Base-by-base conservation (phyloP, 2,113 vertebrate species). In the Mustelus asterias region DNA sequence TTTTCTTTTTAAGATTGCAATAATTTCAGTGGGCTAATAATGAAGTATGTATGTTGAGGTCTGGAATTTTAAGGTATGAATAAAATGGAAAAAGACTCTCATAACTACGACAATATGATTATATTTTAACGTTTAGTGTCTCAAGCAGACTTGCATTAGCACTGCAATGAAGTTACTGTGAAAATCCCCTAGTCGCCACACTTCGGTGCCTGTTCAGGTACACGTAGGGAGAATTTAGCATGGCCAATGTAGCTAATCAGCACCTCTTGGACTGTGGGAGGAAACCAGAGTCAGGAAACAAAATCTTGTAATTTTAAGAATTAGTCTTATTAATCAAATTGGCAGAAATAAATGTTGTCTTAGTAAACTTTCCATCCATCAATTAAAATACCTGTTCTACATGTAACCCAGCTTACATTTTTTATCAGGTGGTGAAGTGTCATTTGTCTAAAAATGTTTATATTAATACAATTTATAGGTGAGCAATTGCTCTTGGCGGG, bases 401-500 rank as follows among this genome's bases (percentile, higher is more conserved):
- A 58, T 89, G 29, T 92, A 37, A 20, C n/a, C 58, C 1, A 65
- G 60, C 33, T 37, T 65, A 4, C 33, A 65, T 37, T 65, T 67
- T 65, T 41, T 8, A 63, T 18, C 80, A 76, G 33, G 26, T 76
- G 33, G 26, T 76, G 26, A 88, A 88, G 86, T 89, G 48, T 48
- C 13, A 89, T 29, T 89, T 89, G 54, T 60, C 86, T 89, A 60
- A 16, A 65, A 37, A 67, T 93, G 5, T 37, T 60, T 37, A 65
- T 9, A 92, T 65, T 80, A 96, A 37, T 96, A 97, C 22, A 97
- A 97, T 96, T 48, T 97, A n/a, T 96, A 99, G 99, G 99, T 95
- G 99, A 99, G 96, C 98, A 99, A 96, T 96, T 99, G 96, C 97
- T 99, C 96, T 98, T 98, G 96, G 99, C 98, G 0, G 99, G 99